Conservation (phyloP, 2,888 invertebrate species). For the Lamellibrachia satsuma region DNA sequence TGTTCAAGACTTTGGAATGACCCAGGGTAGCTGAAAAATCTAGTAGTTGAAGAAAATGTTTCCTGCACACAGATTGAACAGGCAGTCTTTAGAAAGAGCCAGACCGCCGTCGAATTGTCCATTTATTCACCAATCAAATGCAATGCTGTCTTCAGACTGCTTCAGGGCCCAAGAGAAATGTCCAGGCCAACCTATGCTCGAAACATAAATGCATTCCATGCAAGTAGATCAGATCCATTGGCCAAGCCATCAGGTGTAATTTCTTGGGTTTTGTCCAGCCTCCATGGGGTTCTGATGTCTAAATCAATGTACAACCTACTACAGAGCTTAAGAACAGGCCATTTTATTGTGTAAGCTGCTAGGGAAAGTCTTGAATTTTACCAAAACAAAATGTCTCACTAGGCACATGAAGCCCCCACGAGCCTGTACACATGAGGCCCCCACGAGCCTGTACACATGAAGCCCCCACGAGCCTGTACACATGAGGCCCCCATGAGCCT, state of each 20-base stretch:
- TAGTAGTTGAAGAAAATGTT: background rate
- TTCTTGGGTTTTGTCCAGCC: background rate
- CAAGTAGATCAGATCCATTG: background rate
- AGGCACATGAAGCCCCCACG: no score
- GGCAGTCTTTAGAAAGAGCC: background rate
- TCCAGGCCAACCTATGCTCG: background rate
- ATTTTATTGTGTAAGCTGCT: background rate
- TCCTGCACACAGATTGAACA: background rate
- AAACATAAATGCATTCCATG: background rate
- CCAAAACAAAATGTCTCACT: background rate
- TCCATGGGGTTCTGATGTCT: background rate
- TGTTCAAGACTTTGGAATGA: background rate
- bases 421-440: no score
- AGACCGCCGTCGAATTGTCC: background rate
- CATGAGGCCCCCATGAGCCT: no score
- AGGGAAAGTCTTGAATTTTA: background rate
- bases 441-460: background rate
- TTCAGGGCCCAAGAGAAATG: background rate
- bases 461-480: no score
- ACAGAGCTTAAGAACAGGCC: background rate
- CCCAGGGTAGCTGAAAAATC: background rate
- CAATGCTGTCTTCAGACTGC: background rate
- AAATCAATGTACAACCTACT: background rate
- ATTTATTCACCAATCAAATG: background rate
- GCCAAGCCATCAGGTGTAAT: background rate